phyloP scores from a whole-genome alignment of 1,140 invertebrate genomes.

The Nephila pilipes region DNA sequence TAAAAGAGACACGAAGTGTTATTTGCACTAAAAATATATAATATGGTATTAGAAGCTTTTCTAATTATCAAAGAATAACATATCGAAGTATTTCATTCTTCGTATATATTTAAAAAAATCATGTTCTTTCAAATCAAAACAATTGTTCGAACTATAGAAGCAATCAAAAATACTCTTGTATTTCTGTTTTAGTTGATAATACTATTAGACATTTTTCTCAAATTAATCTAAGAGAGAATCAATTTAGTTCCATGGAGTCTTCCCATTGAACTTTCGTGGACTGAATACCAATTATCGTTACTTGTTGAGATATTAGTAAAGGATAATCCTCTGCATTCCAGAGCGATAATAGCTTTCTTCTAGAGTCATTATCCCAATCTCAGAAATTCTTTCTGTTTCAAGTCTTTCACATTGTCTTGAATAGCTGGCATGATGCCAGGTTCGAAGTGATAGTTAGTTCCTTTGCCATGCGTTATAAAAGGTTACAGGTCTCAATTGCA shows the following conservation, averaged over 20 bases:
- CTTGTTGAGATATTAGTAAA: not conserved
- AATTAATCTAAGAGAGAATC: not conserved
- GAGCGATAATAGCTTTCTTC: not conserved
- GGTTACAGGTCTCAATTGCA: not conserved
- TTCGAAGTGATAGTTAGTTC: not conserved
- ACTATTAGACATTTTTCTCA: no score
- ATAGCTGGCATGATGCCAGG: constrained; percentile 35
- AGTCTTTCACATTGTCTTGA: not conserved
- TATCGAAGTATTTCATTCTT: no score
- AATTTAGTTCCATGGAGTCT: not conserved
- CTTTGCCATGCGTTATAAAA: not conserved
- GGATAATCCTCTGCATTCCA: not conserved
- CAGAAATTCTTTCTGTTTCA: not conserved
- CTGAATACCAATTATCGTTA: not conserved
- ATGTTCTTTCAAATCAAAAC: no score
- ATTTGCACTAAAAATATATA: no score
- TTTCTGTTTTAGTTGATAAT: no score
- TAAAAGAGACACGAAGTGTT: no score
- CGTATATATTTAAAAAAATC: no score
- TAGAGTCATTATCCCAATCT: not conserved
- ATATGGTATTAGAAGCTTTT: no score
- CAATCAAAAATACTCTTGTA: no score
- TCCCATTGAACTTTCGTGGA: not conserved
- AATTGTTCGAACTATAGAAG: no score
- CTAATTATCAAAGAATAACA: no score